phyloP scores from a whole-genome alignment of 2,888 invertebrate species.

The Timema cristinae region DNA sequence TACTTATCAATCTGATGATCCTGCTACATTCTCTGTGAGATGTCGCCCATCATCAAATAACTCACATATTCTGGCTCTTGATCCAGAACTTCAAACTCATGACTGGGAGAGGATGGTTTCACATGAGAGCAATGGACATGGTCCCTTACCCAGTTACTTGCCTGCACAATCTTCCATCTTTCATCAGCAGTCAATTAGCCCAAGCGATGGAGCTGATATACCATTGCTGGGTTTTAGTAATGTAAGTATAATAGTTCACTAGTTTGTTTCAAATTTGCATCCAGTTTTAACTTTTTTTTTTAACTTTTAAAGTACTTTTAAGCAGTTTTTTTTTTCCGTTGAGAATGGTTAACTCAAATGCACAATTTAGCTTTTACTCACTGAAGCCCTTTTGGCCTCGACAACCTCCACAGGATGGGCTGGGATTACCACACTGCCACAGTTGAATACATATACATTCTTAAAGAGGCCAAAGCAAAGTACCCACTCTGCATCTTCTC shows the following conservation, averaged over 20 bases:
- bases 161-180: not conserved
- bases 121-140: conserved; percentile 20
- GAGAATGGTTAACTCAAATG: too few species aligned
- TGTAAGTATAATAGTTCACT: conserved; percentile 19
- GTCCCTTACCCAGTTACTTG: not conserved
- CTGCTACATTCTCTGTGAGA: conserved; percentile 28
- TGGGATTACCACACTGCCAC: too few species aligned
- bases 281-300: not conserved
- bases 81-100: conserved; percentile 12
- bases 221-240: conserved; percentile 23
- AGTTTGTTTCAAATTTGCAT: too few species aligned
- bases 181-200: conserved; percentile 2
- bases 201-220: conserved; percentile 27
- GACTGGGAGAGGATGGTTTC: conserved; percentile 6
- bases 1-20: conserved; percentile 18
- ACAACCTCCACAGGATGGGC: too few species aligned
- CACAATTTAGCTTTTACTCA: too few species aligned
- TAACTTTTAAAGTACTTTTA: too few species aligned
- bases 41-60: conserved; percentile 26
- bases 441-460: too few species aligned
- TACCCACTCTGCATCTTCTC: too few species aligned
- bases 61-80: not conserved
- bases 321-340: too few species aligned
- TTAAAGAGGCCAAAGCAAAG: too few species aligned
- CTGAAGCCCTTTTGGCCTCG: too few species aligned